Conservation (phyloP, 2,888 invertebrate genomes). For the Hedya salicella region DNA sequence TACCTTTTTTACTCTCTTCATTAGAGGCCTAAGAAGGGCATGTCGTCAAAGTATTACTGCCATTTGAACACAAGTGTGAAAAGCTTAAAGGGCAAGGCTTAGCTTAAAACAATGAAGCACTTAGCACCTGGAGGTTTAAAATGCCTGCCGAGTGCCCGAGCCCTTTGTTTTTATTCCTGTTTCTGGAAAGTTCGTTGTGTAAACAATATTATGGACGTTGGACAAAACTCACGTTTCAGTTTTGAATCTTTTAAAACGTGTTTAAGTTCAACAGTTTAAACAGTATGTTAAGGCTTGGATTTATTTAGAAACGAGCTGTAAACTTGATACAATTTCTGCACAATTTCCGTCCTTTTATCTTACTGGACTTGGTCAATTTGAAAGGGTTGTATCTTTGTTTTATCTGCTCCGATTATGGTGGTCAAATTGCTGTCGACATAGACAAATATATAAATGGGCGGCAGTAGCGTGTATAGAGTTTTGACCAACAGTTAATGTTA, state of each 20-base stretch:
- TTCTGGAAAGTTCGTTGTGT: constrained; percentile 25
- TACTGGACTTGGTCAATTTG: too few relatives aligned
- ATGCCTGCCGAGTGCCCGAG: constrained; percentile 6
- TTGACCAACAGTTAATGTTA: too few relatives aligned
- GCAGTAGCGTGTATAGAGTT: too few relatives aligned
- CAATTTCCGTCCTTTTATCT: too few relatives aligned
- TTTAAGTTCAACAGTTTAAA: constrained; percentile 9
- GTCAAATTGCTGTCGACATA: too few relatives aligned
- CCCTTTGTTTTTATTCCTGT: constrained; percentile 29
- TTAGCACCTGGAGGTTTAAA: constrained; percentile 53
- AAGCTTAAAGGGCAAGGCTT: constrained; percentile 27
- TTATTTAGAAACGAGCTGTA: neutral
- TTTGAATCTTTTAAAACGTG: constrained; percentile 12
- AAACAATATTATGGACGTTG: constrained; percentile 16
- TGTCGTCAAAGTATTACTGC: constrained; percentile 21
- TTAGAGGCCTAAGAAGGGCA: neutral
- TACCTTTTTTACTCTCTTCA: constrained; percentile 17
- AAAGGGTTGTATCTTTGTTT: too few relatives aligned
- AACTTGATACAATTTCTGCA: too few relatives aligned
- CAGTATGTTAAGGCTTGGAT: neutral
- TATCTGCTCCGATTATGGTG: too few relatives aligned
- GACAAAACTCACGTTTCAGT: constrained; percentile 22
- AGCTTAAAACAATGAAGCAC: constrained; percentile 54
- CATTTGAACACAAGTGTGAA: constrained; percentile 23
- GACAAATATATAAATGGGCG: too few relatives aligned